phyloP scores from a whole-genome alignment of 2,888 invertebrate genomes.

The Apamea epomidion region DNA sequence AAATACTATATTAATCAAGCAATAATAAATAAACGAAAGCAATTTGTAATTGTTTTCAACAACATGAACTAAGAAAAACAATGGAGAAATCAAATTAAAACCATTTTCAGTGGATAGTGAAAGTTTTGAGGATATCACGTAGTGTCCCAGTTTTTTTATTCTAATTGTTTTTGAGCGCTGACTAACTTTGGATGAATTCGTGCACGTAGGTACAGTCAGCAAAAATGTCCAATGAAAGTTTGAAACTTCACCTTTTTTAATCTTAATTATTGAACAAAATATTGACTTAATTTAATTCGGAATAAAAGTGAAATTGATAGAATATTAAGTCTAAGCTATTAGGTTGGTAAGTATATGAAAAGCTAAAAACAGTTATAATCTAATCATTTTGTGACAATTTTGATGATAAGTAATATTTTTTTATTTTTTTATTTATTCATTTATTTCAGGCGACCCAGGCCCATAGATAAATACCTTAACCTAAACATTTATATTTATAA shows the following conservation, averaged over 20 bases:
- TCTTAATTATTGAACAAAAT: not conserved
- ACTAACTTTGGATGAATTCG: constrained; percentile 20
- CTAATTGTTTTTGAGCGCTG: constrained; percentile 36
- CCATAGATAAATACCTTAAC: too few relatives aligned
- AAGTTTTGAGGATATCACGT: constrained; percentile 56
- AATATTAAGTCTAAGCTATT: not conserved
- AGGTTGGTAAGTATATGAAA: not conserved
- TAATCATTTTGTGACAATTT: not conserved
- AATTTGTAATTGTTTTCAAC: constrained; percentile 4
- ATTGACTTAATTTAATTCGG: not conserved
- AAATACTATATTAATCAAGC: not conserved
- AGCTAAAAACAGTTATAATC: not conserved
- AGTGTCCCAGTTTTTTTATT: constrained; percentile 41
- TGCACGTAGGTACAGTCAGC: not conserved
- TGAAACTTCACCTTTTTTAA: not conserved
- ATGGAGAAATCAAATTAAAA: constrained; percentile 45
- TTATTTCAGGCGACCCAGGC: too few relatives aligned
- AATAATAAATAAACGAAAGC: constrained; percentile 1
- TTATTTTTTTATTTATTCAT: too few relatives aligned
- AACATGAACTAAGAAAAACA: constrained; percentile 21
- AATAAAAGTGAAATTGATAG: not conserved
- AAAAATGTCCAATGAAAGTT: not conserved
- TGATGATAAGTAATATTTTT: not conserved
- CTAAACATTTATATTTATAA: too few relatives aligned
- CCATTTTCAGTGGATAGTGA: constrained; percentile 42